phyloP scores from a whole-genome alignment of 2,113 vertebrate genomes.

The Megaptera novaeangliae region DNA sequence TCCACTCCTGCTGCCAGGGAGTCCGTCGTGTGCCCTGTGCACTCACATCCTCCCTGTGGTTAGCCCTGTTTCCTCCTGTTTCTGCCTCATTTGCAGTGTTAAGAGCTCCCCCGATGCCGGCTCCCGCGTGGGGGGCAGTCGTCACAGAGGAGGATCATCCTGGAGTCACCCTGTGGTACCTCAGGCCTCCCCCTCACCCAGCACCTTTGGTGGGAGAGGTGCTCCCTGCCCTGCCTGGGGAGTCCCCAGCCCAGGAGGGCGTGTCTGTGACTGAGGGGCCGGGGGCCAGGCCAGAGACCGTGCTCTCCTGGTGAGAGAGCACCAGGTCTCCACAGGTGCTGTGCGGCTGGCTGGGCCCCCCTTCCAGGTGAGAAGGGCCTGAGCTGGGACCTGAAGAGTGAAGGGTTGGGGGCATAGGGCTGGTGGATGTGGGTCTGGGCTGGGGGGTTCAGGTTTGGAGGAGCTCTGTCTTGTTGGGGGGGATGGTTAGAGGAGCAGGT shows the following conservation, averaged over 20 bases:
- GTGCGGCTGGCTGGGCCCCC: not conserved
- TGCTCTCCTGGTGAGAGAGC: not conserved
- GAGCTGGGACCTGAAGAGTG: not conserved
- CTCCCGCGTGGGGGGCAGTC: not conserved
- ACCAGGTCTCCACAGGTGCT: not conserved
- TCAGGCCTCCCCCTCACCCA: not conserved
- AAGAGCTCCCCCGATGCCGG: not conserved
- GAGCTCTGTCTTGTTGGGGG: not conserved
- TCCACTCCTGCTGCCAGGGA: not conserved
- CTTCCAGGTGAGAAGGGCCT: not conserved
- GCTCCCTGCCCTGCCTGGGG: not conserved
- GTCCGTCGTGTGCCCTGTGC: not conserved
- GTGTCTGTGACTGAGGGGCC: not conserved
- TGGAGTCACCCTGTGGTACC: not conserved
- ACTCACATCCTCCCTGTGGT: not conserved
- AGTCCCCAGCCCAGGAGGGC: not conserved
- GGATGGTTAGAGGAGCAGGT: not conserved
- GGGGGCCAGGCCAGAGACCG: not conserved
- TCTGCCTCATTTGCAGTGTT: not conserved
- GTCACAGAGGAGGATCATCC: not conserved
- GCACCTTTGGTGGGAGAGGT: not conserved
- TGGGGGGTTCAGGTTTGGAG: not conserved
- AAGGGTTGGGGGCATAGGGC: not conserved
- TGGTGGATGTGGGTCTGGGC: not conserved
- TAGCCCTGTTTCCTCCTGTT: constrained; percentile 32